These are phyloP conservation scores for Agrochola lychnidis DNA, from an alignment of 2,888 invertebrate species.

Conservation along the genomic window DNA sequence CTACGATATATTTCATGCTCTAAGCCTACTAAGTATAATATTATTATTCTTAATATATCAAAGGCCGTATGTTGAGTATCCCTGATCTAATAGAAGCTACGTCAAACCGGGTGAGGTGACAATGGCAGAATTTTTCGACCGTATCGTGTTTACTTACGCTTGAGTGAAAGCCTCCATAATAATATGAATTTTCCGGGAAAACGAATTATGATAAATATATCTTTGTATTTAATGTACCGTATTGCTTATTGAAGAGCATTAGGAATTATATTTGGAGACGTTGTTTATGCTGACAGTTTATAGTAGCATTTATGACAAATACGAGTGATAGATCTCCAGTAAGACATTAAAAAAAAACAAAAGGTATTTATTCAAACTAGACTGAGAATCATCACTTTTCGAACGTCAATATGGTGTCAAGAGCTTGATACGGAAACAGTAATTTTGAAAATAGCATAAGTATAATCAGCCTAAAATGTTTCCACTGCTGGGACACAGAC, in stretches of 20 bases:
- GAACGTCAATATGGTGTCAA: not conserved
- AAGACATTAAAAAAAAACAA: not conserved
- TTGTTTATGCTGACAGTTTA: not conserved
- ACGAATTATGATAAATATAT: slow-evolving; percentile 29
- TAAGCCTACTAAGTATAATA: slow-evolving; percentile 2
- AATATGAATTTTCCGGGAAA: slow-evolving; percentile 36
- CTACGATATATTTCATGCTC: not conserved
- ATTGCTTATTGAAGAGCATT: slow-evolving; percentile 22
- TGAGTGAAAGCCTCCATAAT: not conserved
- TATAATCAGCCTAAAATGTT: not conserved
- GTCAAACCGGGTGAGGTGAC: slow-evolving; percentile 8
- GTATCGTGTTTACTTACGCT: slow-evolving; percentile 23
- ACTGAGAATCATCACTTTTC: no score
- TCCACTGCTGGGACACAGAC: not conserved
- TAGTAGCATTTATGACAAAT: not conserved
- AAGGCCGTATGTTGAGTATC: slow-evolving; percentile 18
- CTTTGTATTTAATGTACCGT: slow-evolving; percentile 38
- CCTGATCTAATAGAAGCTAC: slow-evolving; percentile 39
- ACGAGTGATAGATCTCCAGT: not conserved
- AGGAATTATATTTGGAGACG: not conserved
- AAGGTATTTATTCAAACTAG: no score
- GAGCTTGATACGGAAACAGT: not conserved
- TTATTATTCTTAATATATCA: slow-evolving; percentile 28
- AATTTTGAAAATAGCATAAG: not conserved
- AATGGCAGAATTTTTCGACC: slow-evolving; percentile 22